A percentile compares a stretch with the other conserved stretches of the same genome.
phyloP scores from a whole-genome alignment of 1,140 invertebrate genomes.

The Euschistus heros region DNA sequence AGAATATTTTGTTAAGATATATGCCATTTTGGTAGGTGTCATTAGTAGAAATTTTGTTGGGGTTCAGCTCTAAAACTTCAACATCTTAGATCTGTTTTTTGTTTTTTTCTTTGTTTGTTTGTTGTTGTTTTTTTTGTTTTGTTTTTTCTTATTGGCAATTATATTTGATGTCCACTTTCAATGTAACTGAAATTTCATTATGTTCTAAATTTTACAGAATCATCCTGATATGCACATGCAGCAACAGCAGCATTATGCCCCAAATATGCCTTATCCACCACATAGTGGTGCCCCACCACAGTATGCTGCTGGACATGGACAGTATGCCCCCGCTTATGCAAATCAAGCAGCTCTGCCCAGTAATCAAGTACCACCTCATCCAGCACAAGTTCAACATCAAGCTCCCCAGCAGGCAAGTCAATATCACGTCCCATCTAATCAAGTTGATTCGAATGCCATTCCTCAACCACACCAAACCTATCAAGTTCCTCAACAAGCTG shows the following conservation, averaged over 20 bases:
- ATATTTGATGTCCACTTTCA: too few relatives aligned
- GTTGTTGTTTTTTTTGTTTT: too few relatives aligned
- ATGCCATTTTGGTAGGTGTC: too few relatives aligned
- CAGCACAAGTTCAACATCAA: slow-evolving; percentile 26
- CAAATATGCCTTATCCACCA: slow-evolving; percentile 29
- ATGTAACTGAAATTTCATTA: too few relatives aligned
- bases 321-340: slow-evolving; percentile 27
- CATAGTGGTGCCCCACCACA: slow-evolving; percentile 19
- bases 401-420: slow-evolving; percentile 24
- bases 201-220: too few relatives aligned
- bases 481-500: slow-evolving; percentile 32
- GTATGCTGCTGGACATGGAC: slow-evolving; percentile 28
- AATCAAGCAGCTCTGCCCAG: slow-evolving; percentile 28
- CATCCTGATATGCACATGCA: too few relatives aligned
- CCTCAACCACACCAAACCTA: slow-evolving; percentile 33
- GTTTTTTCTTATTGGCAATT: too few relatives aligned
- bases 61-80: too few relatives aligned
- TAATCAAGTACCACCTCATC: slow-evolving; percentile 27
- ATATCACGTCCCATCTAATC: slow-evolving; percentile 25
- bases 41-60: too few relatives aligned
- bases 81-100: too few relatives aligned
- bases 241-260: slow-evolving; percentile 1
- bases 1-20: too few relatives aligned
- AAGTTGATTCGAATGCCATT: slow-evolving; percentile 21
- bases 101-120: too few relatives aligned